Base-by-base conservation (phyloP, 1,140 invertebrate genomes). In the Macrostomum lignano region DNA sequence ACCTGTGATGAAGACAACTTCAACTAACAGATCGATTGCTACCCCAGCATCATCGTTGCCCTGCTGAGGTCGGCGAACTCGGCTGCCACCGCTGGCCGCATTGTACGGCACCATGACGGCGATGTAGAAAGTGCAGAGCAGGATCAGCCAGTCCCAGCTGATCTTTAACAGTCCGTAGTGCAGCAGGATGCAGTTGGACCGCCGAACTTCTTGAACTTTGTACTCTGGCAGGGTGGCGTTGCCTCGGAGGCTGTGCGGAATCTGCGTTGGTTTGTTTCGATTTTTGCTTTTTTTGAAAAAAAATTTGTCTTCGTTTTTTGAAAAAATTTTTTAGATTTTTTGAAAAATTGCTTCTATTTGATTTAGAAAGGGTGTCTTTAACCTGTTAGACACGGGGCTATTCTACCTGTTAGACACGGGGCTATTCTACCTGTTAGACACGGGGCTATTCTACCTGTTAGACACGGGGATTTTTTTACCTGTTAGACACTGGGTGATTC, bases 1-100 rank as follows among this genome's bases (percentile, higher is more conserved):
- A 86, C 82, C 82, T 46, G 78, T 67, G 52, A 86, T 81, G 58
- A 93, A 91, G 38, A 91, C 66, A 17, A 74, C 72, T 60, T 91
- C 81, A 15, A 93, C 81, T 30, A 84, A 71, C 26, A 88, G 75
- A 59, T 91, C 82, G 42, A 73, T 72, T 39, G 77, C 71, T 39
- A 78, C 71, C 46, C 82, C 73, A n/a, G 32, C 21, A 11, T 40
- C 36, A 25, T 41, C 38, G 11, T 35, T 36, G 19, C 33, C 31
- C 23, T 23, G 3, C 14, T 19, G n/a, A 9, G 20, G 15, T 14
- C 10, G 17, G 5, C n/a, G n/a, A n/a, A 74, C 20, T 25, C 32
- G 14, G 4, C 3, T 40, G 14, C 43, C 36, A n/a, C n/a, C n/a
- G n/a, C 55, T 53, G 25, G 52, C 48, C 7, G 53, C 53, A 36